Base-by-base conservation (phyloP, 1,140 invertebrate species). In the Vanessa tameamea region DNA sequence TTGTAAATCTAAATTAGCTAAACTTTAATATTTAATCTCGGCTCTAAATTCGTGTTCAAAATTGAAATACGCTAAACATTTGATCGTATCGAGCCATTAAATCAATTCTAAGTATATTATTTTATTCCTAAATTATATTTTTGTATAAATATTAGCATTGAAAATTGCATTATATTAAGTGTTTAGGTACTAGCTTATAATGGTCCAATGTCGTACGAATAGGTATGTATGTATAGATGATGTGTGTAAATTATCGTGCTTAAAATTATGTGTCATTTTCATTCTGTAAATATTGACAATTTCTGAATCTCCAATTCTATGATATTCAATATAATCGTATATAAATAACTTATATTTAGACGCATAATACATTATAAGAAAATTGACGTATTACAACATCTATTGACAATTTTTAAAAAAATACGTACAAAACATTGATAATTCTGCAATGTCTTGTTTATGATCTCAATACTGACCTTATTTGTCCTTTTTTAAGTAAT, bases 51-150 rank as follows among this genome's bases (percentile, higher is more conserved):
- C 81, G 84, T 86, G 82, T 85, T 86, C 82, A 86, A 85, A 84
- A 83, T 86, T 81, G 48, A 81, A 78, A 78, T 64, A 76, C 76
- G 65, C 26, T 69, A 50, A 79, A 82, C 81, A 82, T 79, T 78
- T 76, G 47, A 37, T 47, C 37, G 48, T 71, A 63, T 76, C 47
- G 74, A 75, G 78, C 69, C 68, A 72, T 72, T 81, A 77, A 73
- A 79, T 73, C 72, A 72, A 77, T 76, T 77, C 77, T 68, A 77
- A 79, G 72, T 74, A 73, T 67, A 74, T 75, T 73, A 78, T 83
- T 87, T 84, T 76, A 81, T 83, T 81, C 84, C 80, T 83, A 87
- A 87, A 89, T 88, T 85, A 89, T 92, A 92, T 90, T 92, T 92
- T 90, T 92, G 88, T 92, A 92, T 84, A 92, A 82, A 83, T 88